Evolutionary conservation across 2,888 invertebrate genomes (phyloP), one percentile per base, ranked within the genome.

Genomic region (Ptychoptera albimana): DNA sequence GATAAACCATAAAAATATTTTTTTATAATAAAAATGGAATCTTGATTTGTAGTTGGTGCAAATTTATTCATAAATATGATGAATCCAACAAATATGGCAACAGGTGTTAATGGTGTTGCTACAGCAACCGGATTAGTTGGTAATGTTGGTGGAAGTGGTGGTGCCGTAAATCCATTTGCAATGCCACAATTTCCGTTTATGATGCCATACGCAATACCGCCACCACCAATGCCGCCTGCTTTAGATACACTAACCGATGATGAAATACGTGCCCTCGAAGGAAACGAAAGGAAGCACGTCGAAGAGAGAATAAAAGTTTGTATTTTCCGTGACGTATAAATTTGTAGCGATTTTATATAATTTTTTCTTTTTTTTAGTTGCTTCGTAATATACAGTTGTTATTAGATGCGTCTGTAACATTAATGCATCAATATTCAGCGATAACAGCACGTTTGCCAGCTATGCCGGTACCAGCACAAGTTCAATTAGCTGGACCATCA

Each of bases 391-490:
- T 92, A 52, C 82, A 89, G 69, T 71, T 87, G 2, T 77, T 98
- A 64, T 64, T 98, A 53, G 96, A 97, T 64, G 91, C 94, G 37
- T 92, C 94, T 3, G 84, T 86, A 48, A 70, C 88, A 41, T 81
- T 97, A 68, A 89, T 97, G 85, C 85, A 88, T 57, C 94, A 96
- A 61, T 97, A 96, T 64, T 79, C 82, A 47, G 70, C 75, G 41
- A 77, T 82, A 15, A 77, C 79, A 41, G 67, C 76, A 40, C 70
- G 63, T 60, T 64, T 65, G 61, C 75, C 69, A 48, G 69, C 56
- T 54, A 68, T 59, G 60, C 60, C 48, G 53, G 60, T 66, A 55
- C 54, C 50, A 38, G 34, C 45, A 38, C 44, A 46, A 34, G 31
- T 44, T 9, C 31, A 46, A 15, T 9, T 50, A 34, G 12, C 47